These are phyloP conservation scores for Myxocyprinus asiaticus DNA, from an alignment of 2,113 vertebrate genomes.

Conservation along the genomic window DNA sequence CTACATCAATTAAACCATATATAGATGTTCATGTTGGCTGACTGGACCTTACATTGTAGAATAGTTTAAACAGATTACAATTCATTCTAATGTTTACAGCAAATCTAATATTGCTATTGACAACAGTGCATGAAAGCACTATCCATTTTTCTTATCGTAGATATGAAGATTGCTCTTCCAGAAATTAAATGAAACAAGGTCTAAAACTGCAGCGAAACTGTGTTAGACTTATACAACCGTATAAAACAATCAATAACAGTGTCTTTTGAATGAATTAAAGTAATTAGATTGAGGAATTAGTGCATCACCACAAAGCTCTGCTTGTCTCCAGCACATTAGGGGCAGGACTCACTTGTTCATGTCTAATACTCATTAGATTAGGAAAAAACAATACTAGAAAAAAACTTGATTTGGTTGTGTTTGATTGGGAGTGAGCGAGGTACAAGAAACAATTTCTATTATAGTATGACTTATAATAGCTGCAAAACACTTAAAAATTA, in stretches of 20 bases:
- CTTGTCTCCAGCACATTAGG: constrained; percentile 41
- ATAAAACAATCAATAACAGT: constrained; percentile 48
- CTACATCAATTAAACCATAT: background rate
- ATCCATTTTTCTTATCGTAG: background rate
- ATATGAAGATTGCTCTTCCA: constrained; percentile 20
- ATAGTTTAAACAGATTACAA: background rate
- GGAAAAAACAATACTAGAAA: background rate
- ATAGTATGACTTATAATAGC: background rate
- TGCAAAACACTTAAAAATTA: background rate
- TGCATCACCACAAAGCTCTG: constrained; percentile 41
- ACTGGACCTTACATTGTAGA: background rate
- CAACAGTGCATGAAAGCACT: constrained; percentile 3
- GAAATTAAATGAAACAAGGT: constrained; percentile 18
- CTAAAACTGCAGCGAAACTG: constrained; percentile 31
- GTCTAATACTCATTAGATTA: constrained; percentile 37
- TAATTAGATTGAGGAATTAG: constrained; percentile 54
- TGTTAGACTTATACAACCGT: constrained; percentile 40
- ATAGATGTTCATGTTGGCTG: background rate
- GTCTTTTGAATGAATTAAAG: constrained; percentile 55
- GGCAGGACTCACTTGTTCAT: constrained; percentile 28
- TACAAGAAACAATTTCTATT: constrained; percentile 7
- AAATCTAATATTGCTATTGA: background rate
- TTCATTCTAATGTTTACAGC: background rate
- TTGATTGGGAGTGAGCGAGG: background rate
- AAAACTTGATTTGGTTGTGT: background rate